phyloP scores from a whole-genome alignment of 1,140 invertebrate genomes.

The Zaprionus tsacasi region DNA sequence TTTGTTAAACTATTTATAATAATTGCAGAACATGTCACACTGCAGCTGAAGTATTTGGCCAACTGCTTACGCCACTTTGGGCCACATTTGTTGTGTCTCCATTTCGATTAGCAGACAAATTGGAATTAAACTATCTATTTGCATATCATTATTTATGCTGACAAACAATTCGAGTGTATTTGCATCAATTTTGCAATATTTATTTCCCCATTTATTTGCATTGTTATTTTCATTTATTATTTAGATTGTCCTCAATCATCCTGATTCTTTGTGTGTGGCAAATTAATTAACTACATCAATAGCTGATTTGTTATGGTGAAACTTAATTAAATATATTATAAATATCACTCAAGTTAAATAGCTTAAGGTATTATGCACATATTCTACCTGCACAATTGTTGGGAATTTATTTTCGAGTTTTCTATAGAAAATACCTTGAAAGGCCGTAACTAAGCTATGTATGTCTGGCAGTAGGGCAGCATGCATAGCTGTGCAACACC shows the following conservation, averaged over 20 bases:
- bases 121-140: conserved; percentile 9
- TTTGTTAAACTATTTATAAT: neutral
- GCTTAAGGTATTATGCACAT: neutral
- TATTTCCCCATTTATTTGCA: neutral
- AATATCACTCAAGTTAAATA: neutral
- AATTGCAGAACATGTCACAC: neutral
- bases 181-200: neutral
- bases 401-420: neutral
- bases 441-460: neutral
- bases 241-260: neutral
- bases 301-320: neutral
- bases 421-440: neutral
- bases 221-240: neutral
- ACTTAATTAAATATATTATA: conserved; percentile 4
- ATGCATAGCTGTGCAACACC: neutral
- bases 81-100: neutral
- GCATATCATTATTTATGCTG: conserved; percentile 2
- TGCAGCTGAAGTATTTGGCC: neutral
- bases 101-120: conserved; percentile 2
- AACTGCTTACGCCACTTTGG: neutral
- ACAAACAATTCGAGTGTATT: neutral
- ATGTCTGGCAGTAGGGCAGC: neutral
- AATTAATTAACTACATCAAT: neutral
- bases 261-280: neutral
- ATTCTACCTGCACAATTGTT: neutral